phyloP scores from a whole-genome alignment of 2,113 vertebrate genomes.

The Antechinus flavipes region DNA sequence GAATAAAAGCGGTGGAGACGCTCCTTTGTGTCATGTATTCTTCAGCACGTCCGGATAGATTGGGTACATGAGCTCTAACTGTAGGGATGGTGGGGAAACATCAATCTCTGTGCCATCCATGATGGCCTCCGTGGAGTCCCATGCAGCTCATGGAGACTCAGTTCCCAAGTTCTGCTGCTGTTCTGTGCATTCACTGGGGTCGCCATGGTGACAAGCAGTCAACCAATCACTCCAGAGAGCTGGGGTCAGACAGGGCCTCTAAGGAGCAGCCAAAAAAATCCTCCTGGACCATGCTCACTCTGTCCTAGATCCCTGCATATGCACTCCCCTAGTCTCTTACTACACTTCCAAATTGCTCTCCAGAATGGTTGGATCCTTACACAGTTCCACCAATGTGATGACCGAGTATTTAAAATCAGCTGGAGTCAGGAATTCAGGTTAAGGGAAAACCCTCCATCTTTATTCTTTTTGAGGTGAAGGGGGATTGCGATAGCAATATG shows the following conservation, averaged over 20 bases:
- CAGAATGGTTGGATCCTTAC: no score
- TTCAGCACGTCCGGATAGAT: conserved; percentile 96
- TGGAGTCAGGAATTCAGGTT: no score
- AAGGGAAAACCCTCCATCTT: no score
- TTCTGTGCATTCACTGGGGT: conserved; percentile 90
- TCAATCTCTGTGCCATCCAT: conserved; percentile 94
- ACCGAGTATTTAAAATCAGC: no score
- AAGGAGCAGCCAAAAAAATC: background rate
- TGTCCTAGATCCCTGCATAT: no score
- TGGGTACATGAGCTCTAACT: conserved; percentile 95
- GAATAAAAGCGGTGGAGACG: conserved; percentile 94
- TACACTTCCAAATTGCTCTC: no score
- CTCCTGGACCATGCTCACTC: background rate
- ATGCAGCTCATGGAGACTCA: conserved; percentile 93
- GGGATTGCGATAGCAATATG: no score
- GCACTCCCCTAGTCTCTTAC: no score
- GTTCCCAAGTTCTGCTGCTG: conserved; percentile 93
- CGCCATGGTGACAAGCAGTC: conserved; percentile 82
- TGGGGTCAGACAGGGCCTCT: background rate
- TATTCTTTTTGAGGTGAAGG: no score
- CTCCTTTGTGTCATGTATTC: conserved; percentile 96
- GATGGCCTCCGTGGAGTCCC: conserved; percentile 93
- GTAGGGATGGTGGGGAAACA: conserved; percentile 91
- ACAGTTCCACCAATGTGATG: no score
- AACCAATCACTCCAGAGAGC: conserved; percentile 46